A percentile compares a stretch with the other conserved stretches of the same genome.
Evolutionary conservation across 2,888 invertebrate species (phyloP).

Genomic region (Machimus rusticus): DNA sequence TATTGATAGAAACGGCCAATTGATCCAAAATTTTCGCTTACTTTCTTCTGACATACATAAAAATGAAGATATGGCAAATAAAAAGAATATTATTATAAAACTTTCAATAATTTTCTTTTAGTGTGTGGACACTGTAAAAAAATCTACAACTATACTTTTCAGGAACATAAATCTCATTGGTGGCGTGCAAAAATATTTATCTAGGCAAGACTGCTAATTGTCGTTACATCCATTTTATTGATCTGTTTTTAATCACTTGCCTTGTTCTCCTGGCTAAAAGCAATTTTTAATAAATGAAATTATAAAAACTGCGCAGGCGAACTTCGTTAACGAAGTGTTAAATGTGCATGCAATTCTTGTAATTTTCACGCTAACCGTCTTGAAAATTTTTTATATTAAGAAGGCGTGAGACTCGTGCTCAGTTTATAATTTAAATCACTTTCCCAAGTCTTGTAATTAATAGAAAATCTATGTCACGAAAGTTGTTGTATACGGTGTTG

Average conservation of each 20-base stretch:
- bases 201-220: not conserved
- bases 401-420: not conserved
- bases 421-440: slow-evolving; percentile 23
- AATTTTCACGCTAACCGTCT: not conserved
- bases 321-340: slow-evolving; percentile 11
- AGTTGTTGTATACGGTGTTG: not conserved
- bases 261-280: not conserved
- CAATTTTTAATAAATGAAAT: not conserved
- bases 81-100: too few species aligned
- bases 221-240: not conserved
- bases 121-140: not conserved
- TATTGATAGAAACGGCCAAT: too few species aligned
- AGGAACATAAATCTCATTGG: not conserved
- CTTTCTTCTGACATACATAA: too few species aligned
- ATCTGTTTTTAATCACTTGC: not conserved
- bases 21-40: too few species aligned
- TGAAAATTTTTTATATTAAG: not conserved
- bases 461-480: slow-evolving; percentile 7
- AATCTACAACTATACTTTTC: not conserved
- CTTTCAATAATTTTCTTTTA: too few species aligned
- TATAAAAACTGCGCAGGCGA: not conserved
- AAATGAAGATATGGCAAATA: too few species aligned
- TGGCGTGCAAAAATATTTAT: not conserved
- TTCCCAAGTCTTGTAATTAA: slow-evolving; percentile 8
- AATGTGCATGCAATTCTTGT: not conserved